A percentile compares a stretch with the other conserved stretches of the same genome.
Conservation (phyloP, 2,113 vertebrate genomes). For the Cavia porcellus region DNA sequence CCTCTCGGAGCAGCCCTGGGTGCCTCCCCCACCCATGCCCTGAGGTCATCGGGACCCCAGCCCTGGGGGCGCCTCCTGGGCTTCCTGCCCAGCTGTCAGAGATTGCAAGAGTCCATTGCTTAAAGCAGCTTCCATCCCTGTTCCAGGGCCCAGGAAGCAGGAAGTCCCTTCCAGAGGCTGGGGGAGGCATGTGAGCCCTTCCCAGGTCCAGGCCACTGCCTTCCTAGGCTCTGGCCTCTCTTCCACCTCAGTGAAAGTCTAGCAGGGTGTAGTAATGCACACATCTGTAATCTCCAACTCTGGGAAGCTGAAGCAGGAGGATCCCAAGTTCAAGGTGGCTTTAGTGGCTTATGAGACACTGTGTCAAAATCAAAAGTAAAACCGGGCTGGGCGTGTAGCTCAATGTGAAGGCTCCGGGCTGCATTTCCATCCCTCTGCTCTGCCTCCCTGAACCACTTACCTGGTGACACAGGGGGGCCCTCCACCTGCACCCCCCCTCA, state of each 20-base stretch:
- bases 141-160: neutral
- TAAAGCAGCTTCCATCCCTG: neutral
- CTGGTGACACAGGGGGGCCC: neutral
- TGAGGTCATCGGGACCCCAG: neutral
- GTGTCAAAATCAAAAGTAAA: neutral
- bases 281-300: neutral
- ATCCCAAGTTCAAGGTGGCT: neutral
- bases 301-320: neutral
- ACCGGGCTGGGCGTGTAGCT: neutral
- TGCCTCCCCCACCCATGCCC: neutral
- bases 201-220: neutral
- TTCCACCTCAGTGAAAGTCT: neutral
- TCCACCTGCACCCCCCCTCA: neutral
- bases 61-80: neutral
- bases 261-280: neutral
- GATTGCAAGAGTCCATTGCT: neutral
- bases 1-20: neutral
- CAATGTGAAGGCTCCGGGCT: neutral
- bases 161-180: neutral
- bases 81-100: neutral
- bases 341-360: neutral
- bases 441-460: neutral
- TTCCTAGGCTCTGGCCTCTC: neutral
- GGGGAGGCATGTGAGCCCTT: neutral
- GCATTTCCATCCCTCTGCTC: too few relatives aligned